phyloP scores from a whole-genome alignment of 2,888 invertebrate species.

The Caenorhabditis sp. region DNA sequence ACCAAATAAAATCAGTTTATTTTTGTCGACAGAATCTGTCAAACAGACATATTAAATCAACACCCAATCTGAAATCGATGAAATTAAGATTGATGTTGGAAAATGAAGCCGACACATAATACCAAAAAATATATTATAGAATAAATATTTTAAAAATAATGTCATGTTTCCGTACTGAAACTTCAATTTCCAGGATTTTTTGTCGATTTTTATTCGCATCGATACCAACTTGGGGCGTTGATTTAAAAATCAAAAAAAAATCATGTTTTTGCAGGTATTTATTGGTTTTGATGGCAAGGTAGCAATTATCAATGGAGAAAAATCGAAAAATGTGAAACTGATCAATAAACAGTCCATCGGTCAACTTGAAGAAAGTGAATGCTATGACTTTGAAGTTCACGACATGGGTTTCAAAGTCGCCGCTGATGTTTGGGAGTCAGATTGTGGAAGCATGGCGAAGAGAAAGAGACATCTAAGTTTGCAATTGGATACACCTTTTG shows the following conservation, averaged over 20 bases:
- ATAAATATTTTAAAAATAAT: no score
- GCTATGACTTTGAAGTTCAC: slow-evolving; percentile 52
- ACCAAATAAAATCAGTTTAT: no score
- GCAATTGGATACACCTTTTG: slow-evolving; percentile 53
- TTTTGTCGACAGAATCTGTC: no score
- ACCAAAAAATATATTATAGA: no score
- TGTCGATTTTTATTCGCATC: no score
- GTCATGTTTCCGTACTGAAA: no score
- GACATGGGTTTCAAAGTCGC: slow-evolving; percentile 50
- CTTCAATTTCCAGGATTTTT: neutral
- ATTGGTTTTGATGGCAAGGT: slow-evolving; percentile 66
- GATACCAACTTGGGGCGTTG: no score
- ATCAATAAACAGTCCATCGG: slow-evolving; percentile 49
- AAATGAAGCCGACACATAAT: no score
- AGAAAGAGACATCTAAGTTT: slow-evolving; percentile 23
- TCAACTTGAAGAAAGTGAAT: slow-evolving; percentile 41
- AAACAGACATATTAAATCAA: no score
- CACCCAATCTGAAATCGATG: no score
- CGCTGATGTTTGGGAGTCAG: slow-evolving; percentile 44
- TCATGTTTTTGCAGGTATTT: slow-evolving; percentile 40
- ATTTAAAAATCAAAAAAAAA: neutral
- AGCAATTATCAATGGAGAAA: slow-evolving; percentile 54
- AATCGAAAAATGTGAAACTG: slow-evolving; percentile 32
- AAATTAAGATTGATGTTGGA: no score
- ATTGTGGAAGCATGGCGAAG: slow-evolving; percentile 28